These are phyloP conservation scores for Gortyna flavago DNA, from an alignment of 2,888 invertebrate species.

Conservation along the genomic window DNA sequence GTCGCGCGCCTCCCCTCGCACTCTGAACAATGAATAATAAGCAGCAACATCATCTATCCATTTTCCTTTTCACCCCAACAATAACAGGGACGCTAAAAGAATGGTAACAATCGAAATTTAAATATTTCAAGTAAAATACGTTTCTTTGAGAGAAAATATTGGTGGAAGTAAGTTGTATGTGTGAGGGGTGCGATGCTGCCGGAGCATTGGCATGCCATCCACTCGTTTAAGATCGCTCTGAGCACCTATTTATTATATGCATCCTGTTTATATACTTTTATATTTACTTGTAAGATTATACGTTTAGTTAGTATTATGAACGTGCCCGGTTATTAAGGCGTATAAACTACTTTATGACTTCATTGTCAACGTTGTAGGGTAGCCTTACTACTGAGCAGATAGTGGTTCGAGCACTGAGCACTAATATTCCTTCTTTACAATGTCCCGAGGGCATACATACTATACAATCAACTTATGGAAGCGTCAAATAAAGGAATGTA, in stretches of 20 bases:
- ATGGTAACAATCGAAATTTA: constrained; percentile 87
- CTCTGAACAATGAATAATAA: constrained; percentile 88
- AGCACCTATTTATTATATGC: constrained; percentile 50
- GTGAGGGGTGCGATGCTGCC: constrained; percentile 26
- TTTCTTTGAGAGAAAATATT: constrained; percentile 74
- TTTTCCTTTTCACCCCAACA: constrained; percentile 86
- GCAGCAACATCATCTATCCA: constrained; percentile 86
- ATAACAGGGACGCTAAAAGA: constrained; percentile 80
- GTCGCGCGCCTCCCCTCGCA: constrained; percentile 65
- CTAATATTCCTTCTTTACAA: not conserved
- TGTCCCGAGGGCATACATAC: constrained; percentile 1
- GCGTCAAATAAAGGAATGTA: not conserved
- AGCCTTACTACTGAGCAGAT: constrained; percentile 1
- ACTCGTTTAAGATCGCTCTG: constrained; percentile 48
- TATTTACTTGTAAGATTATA: constrained; percentile 50
- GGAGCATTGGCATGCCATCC: constrained; percentile 38
- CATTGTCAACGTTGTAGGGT: constrained; percentile 52
- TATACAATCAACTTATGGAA: not conserved
- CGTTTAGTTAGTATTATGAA: constrained; percentile 41
- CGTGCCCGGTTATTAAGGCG: constrained; percentile 34
- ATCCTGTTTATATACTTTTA: constrained; percentile 41
- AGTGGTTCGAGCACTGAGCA: not conserved
- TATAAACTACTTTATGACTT: constrained; percentile 56
- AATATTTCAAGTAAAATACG: constrained; percentile 84
- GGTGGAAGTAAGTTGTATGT: constrained; percentile 67